These are phyloP conservation scores for Lineus longissimus DNA, from an alignment of 1,140 invertebrate genomes.

Conservation along the genomic window DNA sequence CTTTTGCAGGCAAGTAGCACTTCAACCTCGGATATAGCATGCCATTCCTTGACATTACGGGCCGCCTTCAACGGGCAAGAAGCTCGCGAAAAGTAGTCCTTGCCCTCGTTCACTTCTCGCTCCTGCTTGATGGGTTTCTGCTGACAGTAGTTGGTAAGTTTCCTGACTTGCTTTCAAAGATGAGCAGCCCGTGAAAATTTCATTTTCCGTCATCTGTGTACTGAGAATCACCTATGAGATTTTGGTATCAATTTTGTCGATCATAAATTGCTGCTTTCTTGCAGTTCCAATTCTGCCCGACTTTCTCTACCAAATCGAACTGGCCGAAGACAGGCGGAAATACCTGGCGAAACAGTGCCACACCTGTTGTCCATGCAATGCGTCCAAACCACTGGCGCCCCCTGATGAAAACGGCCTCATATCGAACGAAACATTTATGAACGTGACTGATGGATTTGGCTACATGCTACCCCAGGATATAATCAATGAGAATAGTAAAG, in stretches of 20 bases:
- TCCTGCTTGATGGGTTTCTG: constrained; percentile 95
- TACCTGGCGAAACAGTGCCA: not conserved
- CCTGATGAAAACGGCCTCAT: not conserved
- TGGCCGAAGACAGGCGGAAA: constrained; percentile 7
- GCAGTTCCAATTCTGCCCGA: constrained; percentile 79
- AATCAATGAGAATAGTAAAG: constrained; percentile 33
- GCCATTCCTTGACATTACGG: too few relatives aligned
- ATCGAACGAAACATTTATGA: not conserved
- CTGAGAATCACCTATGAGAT: not conserved
- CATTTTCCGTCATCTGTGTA: constrained; percentile 31
- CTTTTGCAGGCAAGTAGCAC: too few relatives aligned
- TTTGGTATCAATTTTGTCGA: not conserved
- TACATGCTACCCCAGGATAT: constrained; percentile 53
- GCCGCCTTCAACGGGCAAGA: too few relatives aligned
- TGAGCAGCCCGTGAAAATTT: not conserved
- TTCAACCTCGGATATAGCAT: too few relatives aligned
- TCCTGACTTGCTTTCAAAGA: constrained; percentile 60
- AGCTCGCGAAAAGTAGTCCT: constrained; percentile 84
- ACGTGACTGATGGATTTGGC: constrained; percentile 13
- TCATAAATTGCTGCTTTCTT: constrained; percentile 8
- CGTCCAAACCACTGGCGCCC: not conserved
- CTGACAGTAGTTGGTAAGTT: constrained; percentile 90
- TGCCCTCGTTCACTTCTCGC: constrained; percentile 92
- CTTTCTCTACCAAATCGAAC: constrained; percentile 59
- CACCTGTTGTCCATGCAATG: not conserved